Evolutionary conservation across 2,113 vertebrate genomes (phyloP), one percentile per base, ranked within the genome.

Genomic region (Bos indicus): DNA sequence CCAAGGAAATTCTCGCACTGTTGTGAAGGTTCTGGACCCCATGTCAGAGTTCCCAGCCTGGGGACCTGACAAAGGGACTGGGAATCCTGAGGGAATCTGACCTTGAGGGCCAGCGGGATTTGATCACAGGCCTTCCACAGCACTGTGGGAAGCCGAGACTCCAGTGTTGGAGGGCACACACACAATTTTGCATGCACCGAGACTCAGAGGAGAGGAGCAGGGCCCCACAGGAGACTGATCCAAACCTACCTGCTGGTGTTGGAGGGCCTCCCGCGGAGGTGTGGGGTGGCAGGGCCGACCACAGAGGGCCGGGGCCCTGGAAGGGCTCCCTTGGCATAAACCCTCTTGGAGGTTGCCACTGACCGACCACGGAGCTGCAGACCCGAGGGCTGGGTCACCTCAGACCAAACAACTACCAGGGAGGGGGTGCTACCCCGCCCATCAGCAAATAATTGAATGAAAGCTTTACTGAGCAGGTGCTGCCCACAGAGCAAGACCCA

Each of bases 401-500:
- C 67, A 71, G 17, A 21, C 19, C 67, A 71, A 12, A 71, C 67
- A 21, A 71, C n/a, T 36, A 21, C 64, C n/a, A 71, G n/a, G 64
- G n/a, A 71, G 9, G 1, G 67, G 10, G 2, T 71, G n/a, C n/a
- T 3, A 40, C n/a, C 10, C 3, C 0, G 0, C n/a, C n/a, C 67
- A 23, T 71, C n/a, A 71, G 64, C n/a, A 71, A 9, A 21, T 36
- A 23, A 40, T 6, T 71, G 67, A 10, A 11, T 40, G n/a, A 11
- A 23, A 40, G n/a, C 19, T 71, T 12, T 12, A 23, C 67, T 40
- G 57, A 71, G 67, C 67, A 71, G 64, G 19, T 19, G 9, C 67
- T 71, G 67, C n/a, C n/a, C 17, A 5, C n/a, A 71, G 17, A 71
- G n/a, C 64, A 71, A 71, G 64, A 21, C 17, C 21, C 64, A 36